Percentiles rank a stretch among this genome's conserved stretches.
Evolutionary conservation across 1,140 invertebrate genomes (phyloP).

Genomic region (Asobara japonica): DNA sequence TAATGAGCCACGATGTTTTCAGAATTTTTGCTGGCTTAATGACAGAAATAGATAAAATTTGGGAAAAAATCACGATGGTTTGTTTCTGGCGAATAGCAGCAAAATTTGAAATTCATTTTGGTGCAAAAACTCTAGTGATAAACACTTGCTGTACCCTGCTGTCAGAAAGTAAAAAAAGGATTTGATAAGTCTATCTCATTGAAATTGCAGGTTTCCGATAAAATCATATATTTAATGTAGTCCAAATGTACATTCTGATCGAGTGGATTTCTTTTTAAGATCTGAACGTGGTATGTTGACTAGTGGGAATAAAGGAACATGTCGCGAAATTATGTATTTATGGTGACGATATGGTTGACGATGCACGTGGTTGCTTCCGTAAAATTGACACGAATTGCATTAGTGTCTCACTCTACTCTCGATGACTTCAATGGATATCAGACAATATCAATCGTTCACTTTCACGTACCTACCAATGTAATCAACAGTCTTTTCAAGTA

Average conservation of each 20-base stretch:
- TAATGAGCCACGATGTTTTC: too few relatives aligned
- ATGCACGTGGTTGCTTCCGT: conserved; percentile 44
- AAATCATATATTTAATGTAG: background rate
- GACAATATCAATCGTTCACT: conserved; percentile 61
- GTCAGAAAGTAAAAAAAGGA: too few relatives aligned
- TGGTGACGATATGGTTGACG: conserved; percentile 34
- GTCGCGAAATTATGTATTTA: conserved; percentile 4
- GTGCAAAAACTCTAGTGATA: too few relatives aligned
- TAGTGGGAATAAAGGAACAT: background rate
- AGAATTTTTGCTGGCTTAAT: too few relatives aligned
- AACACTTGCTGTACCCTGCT: too few relatives aligned
- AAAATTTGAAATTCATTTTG: too few relatives aligned
- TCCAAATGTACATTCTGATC: background rate
- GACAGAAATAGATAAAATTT: too few relatives aligned
- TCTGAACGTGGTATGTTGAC: background rate
- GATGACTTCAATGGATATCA: conserved; percentile 60
- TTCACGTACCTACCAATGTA: conserved; percentile 57
- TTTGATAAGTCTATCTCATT: too few relatives aligned
- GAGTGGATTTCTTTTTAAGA: background rate
- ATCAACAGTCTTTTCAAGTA: conserved; percentile 60
- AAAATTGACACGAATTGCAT: conserved; percentile 49
- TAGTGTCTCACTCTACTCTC: conserved; percentile 53
- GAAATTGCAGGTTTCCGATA: too few relatives aligned
- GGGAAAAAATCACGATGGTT: too few relatives aligned
- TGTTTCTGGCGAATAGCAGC: too few relatives aligned